Evolutionary conservation across 1,140 invertebrate species (phyloP).

Genomic region (Temnothorax longispinosus): DNA sequence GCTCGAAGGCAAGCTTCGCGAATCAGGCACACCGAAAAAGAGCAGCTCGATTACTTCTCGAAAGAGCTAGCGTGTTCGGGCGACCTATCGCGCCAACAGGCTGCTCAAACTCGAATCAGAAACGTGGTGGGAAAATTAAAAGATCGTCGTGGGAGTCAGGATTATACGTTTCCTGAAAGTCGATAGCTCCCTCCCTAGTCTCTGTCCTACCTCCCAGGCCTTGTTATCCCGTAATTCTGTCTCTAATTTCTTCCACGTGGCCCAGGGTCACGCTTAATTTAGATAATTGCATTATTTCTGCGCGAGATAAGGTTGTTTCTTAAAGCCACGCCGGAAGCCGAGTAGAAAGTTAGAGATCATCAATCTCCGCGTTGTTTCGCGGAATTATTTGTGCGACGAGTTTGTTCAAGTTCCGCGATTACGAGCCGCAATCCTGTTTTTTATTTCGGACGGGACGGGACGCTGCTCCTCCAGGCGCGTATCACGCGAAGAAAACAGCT

Average conservation of each 20-base stretch:
- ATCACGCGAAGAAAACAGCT: neutral
- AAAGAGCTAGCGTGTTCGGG: constrained; percentile 29
- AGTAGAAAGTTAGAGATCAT: neutral
- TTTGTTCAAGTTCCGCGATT: constrained; percentile 28
- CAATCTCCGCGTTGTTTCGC: neutral
- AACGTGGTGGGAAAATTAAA: constrained; percentile 18
- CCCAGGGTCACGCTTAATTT: constrained; percentile 21
- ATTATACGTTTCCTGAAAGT: constrained; percentile 49
- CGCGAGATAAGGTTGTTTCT: neutral
- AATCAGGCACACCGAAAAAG: neutral
- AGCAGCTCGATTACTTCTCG: constrained; percentile 5
- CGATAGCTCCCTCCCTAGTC: constrained; percentile 1
- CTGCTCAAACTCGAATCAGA: neutral
- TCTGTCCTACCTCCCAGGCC: neutral
- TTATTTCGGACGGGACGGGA: constrained; percentile 14
- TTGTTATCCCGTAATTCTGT: constrained; percentile 22
- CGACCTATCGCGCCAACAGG: constrained; percentile 9
- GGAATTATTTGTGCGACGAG: constrained; percentile 29
- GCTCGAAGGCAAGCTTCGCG: constrained; percentile 9
- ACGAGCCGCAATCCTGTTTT: neutral
- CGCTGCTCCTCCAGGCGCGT: neutral
- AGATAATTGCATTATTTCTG: neutral
- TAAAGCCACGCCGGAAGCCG: neutral
- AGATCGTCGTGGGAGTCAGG: constrained; percentile 38
- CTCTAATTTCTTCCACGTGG: constrained; percentile 21